Conservation (phyloP, 2,888 invertebrate species). For the Sympetrum striolatum region DNA sequence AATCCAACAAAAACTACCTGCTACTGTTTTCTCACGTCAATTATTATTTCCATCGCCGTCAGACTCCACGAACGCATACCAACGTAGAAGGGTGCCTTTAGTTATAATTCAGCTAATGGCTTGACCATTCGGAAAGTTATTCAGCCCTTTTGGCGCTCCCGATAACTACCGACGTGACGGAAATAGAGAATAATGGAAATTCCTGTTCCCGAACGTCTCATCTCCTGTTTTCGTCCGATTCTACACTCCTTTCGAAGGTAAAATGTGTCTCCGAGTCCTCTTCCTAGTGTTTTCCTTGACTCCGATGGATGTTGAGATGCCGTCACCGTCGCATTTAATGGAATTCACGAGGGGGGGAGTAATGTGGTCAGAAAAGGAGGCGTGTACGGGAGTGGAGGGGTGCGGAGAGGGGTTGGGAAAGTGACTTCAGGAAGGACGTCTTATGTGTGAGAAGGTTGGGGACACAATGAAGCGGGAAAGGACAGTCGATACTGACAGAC, state of each 20-base stretch:
- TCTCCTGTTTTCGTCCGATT: not conserved
- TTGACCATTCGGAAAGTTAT: not conserved
- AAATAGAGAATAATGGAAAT: not conserved
- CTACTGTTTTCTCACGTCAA: not conserved
- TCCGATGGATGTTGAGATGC: not conserved
- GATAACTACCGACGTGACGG: not conserved
- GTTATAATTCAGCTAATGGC: not conserved
- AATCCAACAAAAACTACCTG: too few species aligned
- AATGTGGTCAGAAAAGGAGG: not conserved
- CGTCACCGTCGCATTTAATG: conserved; percentile 1
- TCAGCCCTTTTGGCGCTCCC: not conserved
- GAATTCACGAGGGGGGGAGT: not conserved
- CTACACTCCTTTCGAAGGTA: not conserved
- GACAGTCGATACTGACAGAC: conserved; percentile 46
- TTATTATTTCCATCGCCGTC: not conserved
- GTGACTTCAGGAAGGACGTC: conserved; percentile 11
- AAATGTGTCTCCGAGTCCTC: not conserved
- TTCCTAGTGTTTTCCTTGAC: not conserved
- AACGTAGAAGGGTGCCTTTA: not conserved
- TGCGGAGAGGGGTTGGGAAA: not conserved
- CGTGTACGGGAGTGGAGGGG: not conserved
- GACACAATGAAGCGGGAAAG: not conserved
- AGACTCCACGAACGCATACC: not conserved
- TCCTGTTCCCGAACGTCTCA: not conserved
- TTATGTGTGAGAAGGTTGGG: not conserved